A percentile compares a stretch with the other conserved stretches of the same genome.
phyloP scores from a whole-genome alignment of 1,140 invertebrate genomes.

The Planococcus citri region DNA sequence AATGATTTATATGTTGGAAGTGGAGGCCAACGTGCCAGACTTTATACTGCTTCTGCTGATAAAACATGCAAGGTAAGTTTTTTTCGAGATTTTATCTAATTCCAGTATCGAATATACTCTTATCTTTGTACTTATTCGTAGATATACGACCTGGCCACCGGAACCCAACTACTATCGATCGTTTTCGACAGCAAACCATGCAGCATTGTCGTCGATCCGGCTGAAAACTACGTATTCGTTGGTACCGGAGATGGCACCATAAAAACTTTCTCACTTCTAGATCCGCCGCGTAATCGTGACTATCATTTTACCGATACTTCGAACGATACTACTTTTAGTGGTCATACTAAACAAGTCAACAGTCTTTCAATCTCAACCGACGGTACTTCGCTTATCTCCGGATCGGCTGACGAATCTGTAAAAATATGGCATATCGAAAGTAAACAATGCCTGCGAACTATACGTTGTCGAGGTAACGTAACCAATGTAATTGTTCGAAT shows the following conservation, averaged over 20 bases:
- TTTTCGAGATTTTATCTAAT: background rate
- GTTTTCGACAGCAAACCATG: slow-evolving; percentile 58
- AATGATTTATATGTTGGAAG: slow-evolving; percentile 33
- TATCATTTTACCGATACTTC: slow-evolving; percentile 40
- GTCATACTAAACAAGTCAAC: slow-evolving; percentile 52
- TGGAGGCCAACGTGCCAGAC: slow-evolving; percentile 45
- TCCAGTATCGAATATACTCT: too few relatives aligned
- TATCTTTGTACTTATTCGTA: slow-evolving; percentile 14
- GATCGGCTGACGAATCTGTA: slow-evolving; percentile 55
- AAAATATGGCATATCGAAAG: slow-evolving; percentile 68
- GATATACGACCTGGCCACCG: slow-evolving; percentile 58
- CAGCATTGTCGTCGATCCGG: slow-evolving; percentile 51
- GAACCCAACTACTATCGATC: slow-evolving; percentile 52
- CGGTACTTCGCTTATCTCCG: slow-evolving; percentile 54
- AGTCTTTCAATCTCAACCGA: slow-evolving; percentile 56
- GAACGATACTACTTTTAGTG: slow-evolving; percentile 37
- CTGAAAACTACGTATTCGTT: slow-evolving; percentile 58
- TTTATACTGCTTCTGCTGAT: slow-evolving; percentile 67
- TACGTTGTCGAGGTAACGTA: slow-evolving; percentile 56
- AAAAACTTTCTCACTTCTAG: slow-evolving; percentile 48
- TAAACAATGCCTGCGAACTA: slow-evolving; percentile 50
- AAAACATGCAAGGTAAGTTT: slow-evolving; percentile 50
- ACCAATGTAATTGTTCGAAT: slow-evolving; percentile 51
- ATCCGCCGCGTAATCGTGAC: slow-evolving; percentile 50
- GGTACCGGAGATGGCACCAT: slow-evolving; percentile 58